Conservation (phyloP, 2,888 invertebrate genomes). For the Dorcus hopei region DNA sequence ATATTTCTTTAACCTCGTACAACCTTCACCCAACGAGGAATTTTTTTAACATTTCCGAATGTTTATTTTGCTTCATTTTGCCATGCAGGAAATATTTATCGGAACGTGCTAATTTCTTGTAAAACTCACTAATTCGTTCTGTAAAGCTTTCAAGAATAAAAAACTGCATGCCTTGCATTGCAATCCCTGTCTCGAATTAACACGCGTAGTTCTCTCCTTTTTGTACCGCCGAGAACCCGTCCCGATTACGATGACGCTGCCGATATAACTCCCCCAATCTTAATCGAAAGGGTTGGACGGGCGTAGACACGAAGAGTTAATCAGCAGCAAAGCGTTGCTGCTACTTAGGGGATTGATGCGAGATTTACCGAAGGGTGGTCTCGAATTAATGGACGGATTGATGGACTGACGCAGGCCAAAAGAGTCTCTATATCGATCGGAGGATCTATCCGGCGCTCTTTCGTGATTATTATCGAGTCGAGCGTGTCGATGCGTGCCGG, state of each 20-base stretch:
- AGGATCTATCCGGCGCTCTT: not conserved
- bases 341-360: not conserved
- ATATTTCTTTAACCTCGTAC: too few species aligned
- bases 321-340: conserved; percentile 1
- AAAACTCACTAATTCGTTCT: not conserved
- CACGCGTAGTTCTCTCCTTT: too few species aligned
- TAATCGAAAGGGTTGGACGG: conserved; percentile 4
- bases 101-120: too few species aligned
- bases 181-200: too few species aligned
- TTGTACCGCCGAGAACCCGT: too few species aligned
- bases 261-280: not conserved
- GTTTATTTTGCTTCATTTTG: too few species aligned
- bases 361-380: conserved; percentile 10
- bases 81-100: too few species aligned
- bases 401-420: conserved; percentile 1
- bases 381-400: conserved; percentile 6
- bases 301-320: conserved; percentile 5
- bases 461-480: conserved; percentile 15
- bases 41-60: too few species aligned
- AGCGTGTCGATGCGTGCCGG: conserved; percentile 4
- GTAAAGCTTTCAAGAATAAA: not conserved
- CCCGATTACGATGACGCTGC: not conserved
- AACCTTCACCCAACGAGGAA: too few species aligned
- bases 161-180: not conserved
- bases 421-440: too few species aligned